Evolutionary conservation across 64 coral and sea anemone genomes (phyloP).

Genomic region (Acropora tenuis): DNA sequence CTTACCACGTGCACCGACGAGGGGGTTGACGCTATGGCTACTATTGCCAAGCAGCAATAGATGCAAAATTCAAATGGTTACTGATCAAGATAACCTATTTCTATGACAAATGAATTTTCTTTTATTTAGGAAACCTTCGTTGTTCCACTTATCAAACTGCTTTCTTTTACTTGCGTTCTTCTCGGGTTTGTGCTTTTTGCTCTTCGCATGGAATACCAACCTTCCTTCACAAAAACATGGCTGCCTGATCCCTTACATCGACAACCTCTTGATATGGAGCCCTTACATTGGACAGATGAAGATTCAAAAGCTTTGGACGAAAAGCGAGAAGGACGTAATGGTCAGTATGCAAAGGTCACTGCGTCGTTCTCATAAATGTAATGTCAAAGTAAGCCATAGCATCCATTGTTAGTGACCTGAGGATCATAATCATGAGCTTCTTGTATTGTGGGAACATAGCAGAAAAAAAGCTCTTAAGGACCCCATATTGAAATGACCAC

Average conservation of each 20-base stretch:
- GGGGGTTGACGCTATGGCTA: too few species aligned
- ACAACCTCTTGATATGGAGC: background rate
- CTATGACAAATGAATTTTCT: background rate
- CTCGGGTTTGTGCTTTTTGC: conserved; percentile 28
- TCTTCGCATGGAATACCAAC: conserved; percentile 12
- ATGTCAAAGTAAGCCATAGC: too few species aligned
- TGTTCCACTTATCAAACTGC: conserved; percentile 37
- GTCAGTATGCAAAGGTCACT: background rate
- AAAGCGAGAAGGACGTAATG: background rate
- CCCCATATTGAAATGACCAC: too few species aligned
- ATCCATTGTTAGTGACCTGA: too few species aligned
- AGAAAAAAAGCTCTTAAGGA: too few species aligned
- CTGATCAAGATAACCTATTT: background rate
- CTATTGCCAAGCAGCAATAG: too few species aligned
- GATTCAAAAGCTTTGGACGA: background rate
- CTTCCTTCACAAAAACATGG: conserved; percentile 26
- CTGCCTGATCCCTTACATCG: background rate
- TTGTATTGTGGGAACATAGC: too few species aligned
- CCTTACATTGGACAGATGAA: background rate
- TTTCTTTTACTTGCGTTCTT: conserved; percentile 18
- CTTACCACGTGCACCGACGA: too few species aligned
- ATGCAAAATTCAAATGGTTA: too few species aligned
- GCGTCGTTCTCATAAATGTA: too few species aligned
- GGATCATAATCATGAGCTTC: too few species aligned
- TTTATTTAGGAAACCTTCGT: conserved; percentile 19